A percentile compares a stretch with the other conserved stretches of the same genome.
These are phyloP conservation scores for cat (Felis catus) DNA, from an alignment of 2,113 vertebrate genomes.

Conservation along the genomic window DNA sequence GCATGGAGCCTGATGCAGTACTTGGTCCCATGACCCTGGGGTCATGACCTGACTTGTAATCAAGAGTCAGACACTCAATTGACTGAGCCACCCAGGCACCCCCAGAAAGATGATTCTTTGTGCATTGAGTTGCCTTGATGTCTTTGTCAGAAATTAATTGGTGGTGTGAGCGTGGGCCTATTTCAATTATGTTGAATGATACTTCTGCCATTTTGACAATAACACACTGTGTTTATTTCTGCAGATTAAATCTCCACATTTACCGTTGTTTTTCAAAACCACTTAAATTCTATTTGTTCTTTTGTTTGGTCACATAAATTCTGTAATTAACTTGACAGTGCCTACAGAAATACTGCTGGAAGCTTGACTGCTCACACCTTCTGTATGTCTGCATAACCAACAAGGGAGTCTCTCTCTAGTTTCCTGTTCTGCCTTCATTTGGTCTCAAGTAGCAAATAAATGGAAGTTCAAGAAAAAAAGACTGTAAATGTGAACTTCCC, in stretches of 20 bases:
- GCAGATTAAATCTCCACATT: neutral
- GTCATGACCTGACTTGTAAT: no score
- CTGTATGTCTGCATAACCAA: no score
- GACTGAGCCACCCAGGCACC: no score
- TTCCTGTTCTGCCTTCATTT: neutral
- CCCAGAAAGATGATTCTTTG: neutral
- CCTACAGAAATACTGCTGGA: neutral
- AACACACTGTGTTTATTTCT: neutral
- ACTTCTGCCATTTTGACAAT: neutral
- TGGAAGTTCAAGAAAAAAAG: neutral
- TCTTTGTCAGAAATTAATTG: neutral
- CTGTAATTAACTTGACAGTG: neutral
- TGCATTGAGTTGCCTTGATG: neutral
- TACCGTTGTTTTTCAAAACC: neutral
- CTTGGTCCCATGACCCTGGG: no score
- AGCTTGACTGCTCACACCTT: neutral
- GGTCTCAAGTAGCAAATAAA: neutral
- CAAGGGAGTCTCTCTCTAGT: neutral
- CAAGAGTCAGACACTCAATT: no score
- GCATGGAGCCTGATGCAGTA: no score
- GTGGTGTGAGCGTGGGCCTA: neutral
- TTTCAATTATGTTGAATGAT: neutral
- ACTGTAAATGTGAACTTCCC: neutral
- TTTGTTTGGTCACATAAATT: neutral
- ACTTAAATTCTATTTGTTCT: neutral